Percentiles rank a stretch among this genome's conserved stretches.
These are phyloP conservation scores for Thermophis baileyi DNA, from an alignment of 2,113 vertebrate genomes.

Conservation along the genomic window DNA sequence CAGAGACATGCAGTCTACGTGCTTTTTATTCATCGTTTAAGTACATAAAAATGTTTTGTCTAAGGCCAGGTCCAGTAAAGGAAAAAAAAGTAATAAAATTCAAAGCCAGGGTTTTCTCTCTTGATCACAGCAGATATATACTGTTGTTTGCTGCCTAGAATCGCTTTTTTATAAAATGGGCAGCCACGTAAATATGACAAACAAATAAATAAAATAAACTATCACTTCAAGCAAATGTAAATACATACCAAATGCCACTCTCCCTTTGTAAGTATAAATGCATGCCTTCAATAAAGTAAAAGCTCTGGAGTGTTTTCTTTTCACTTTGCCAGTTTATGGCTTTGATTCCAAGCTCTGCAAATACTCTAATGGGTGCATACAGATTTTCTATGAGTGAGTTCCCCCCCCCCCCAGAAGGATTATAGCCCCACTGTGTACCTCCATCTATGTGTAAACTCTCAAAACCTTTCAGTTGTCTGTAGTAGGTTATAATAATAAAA, in stretches of 20 bases:
- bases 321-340: neutral
- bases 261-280: constrained; percentile 37
- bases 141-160: neutral
- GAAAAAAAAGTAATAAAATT: constrained; percentile 29
- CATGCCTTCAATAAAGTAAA: constrained; percentile 12
- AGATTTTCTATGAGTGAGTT: neutral
- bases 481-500: neutral
- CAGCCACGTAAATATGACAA: neutral
- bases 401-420: neutral
- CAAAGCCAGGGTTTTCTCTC: constrained; percentile 33
- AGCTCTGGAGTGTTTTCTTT: neutral
- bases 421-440: neutral
- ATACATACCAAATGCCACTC: constrained; percentile 43
- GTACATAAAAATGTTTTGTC: constrained; percentile 27
- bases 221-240: constrained; percentile 57
- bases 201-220: constrained; percentile 24
- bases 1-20: constrained; percentile 35
- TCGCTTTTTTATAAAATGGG: neutral
- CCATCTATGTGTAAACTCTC: neutral
- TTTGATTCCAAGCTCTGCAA: neutral
- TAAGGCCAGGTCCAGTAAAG: constrained; percentile 49
- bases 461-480: neutral
- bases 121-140: constrained; percentile 41
- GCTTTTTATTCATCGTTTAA: constrained; percentile 7
- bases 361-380: neutral